Evolutionary conservation across 2,113 vertebrate species (phyloP).

Genomic region (Hydropotes inermis): DNA sequence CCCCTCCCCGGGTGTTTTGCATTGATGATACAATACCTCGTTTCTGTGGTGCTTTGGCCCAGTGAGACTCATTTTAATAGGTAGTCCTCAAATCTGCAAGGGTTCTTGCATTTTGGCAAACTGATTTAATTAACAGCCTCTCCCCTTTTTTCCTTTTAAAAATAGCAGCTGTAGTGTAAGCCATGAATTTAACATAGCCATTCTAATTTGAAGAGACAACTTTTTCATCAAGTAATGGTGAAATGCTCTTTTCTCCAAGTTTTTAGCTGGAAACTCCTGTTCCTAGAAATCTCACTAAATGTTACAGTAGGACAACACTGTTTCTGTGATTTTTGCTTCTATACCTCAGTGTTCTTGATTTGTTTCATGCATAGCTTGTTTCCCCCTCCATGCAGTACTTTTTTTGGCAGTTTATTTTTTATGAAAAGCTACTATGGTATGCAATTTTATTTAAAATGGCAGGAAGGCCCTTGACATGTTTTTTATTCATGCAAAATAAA

Average conservation of each 20-base stretch:
- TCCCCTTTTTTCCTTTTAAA: background rate
- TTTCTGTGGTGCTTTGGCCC: background rate
- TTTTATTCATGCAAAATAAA: background rate
- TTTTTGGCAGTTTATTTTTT: slow-evolving; percentile 41
- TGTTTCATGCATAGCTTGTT: background rate
- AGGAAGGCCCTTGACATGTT: background rate
- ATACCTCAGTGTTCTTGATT: background rate
- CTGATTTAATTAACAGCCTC: background rate
- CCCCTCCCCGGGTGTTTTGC: background rate
- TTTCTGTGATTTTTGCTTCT: background rate
- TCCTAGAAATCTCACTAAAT: background rate
- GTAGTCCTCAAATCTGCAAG: background rate
- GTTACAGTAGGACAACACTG: background rate
- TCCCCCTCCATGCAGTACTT: background rate
- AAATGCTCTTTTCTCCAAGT: background rate
- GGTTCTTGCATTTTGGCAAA: background rate
- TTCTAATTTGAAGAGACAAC: background rate
- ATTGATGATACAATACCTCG: background rate
- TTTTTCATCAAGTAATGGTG: background rate
- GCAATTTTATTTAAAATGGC: background rate
- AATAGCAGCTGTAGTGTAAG: background rate
- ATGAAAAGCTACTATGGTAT: background rate
- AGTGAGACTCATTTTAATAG: background rate
- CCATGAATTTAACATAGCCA: background rate
- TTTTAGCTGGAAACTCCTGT: background rate